These are phyloP conservation scores for Goniozus legneri DNA, from an alignment of 1,140 invertebrate species.

Conservation along the genomic window DNA sequence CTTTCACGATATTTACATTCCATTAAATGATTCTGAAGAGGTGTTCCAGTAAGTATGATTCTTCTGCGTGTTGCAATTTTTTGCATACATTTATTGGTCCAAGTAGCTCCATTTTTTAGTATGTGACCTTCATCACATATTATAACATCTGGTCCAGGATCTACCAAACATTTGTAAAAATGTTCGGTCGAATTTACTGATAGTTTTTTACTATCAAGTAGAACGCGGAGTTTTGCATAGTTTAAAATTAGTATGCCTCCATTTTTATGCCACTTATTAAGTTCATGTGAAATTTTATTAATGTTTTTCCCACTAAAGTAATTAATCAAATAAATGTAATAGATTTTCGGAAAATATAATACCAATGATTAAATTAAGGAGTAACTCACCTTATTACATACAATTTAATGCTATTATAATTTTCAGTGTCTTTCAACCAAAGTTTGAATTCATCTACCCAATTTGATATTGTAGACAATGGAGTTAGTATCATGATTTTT, in stretches of 20 bases:
- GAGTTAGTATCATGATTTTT: constrained; percentile 86
- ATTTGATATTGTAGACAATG: constrained; percentile 91
- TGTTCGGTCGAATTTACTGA: constrained; percentile 61
- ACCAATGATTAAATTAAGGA: constrained; percentile 8
- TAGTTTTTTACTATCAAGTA: constrained; percentile 66
- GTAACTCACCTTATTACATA: constrained; percentile 69
- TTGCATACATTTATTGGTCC: constrained; percentile 81
- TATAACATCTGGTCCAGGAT: constrained; percentile 88
- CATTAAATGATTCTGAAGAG: constrained; percentile 91
- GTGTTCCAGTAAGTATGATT: constrained; percentile 92
- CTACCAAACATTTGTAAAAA: constrained; percentile 64
- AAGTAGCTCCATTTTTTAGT: constrained; percentile 86
- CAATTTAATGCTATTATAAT: constrained; percentile 65
- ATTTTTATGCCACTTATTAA: constrained; percentile 75
- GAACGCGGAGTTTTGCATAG: constrained; percentile 89
- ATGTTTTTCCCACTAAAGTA: constrained; percentile 62
- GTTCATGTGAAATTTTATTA: constrained; percentile 62
- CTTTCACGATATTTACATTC: constrained; percentile 69
- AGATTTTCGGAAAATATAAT: constrained; percentile 2
- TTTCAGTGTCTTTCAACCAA: constrained; percentile 70
- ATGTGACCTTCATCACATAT: constrained; percentile 95
- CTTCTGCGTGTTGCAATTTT: constrained; percentile 73
- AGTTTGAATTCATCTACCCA: constrained; percentile 92
- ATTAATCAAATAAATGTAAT: background rate
- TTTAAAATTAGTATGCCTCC: constrained; percentile 95